Evolutionary conservation across 2,797 vertebrate genomes (phyloP).

Genomic region (Spondyliosoma cantharus): DNA sequence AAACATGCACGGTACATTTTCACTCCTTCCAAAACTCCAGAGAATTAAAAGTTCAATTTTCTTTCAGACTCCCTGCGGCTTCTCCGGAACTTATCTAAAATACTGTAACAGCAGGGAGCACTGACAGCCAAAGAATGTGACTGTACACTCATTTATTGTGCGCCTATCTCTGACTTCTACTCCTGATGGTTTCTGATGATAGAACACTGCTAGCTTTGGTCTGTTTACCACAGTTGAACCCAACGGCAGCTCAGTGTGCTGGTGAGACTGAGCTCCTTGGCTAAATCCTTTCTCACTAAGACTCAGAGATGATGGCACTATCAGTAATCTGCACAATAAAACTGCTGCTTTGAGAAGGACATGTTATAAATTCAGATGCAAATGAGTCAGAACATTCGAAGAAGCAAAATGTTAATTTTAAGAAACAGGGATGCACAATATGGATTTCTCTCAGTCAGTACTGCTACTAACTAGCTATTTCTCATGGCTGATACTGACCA

Average conservation of each 20-base stretch:
- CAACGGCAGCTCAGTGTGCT: slow-evolving; percentile 22
- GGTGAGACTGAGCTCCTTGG: slow-evolving; percentile 21
- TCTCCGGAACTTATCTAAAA: slow-evolving; percentile 47
- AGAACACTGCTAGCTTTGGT: slow-evolving; percentile 37
- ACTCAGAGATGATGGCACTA: slow-evolving; percentile 36
- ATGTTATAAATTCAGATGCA: slow-evolving; percentile 37
- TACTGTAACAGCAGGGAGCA: slow-evolving; percentile 33
- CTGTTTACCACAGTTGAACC: slow-evolving; percentile 56
- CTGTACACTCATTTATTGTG: slow-evolving; percentile 53
- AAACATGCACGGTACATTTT: slow-evolving; percentile 11
- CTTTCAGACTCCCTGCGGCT: slow-evolving; percentile 18
- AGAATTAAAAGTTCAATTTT: slow-evolving; percentile 35
- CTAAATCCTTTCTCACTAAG: slow-evolving; percentile 39
- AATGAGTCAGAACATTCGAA: slow-evolving; percentile 14
- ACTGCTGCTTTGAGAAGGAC: slow-evolving; percentile 42
- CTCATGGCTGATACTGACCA: too few relatives aligned
- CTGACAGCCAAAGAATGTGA: slow-evolving; percentile 40
- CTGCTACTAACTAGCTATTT: too few relatives aligned
- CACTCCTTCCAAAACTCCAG: not conserved
- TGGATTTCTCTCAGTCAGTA: too few relatives aligned
- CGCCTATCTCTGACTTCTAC: slow-evolving; percentile 49
- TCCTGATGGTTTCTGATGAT: slow-evolving; percentile 42
- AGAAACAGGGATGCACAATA: not conserved
- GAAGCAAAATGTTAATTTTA: slow-evolving; percentile 25
- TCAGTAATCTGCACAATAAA: slow-evolving; percentile 40